Evolutionary conservation across 2,113 vertebrate genomes (phyloP).

Genomic region (Entosphenus tridentatus): DNA sequence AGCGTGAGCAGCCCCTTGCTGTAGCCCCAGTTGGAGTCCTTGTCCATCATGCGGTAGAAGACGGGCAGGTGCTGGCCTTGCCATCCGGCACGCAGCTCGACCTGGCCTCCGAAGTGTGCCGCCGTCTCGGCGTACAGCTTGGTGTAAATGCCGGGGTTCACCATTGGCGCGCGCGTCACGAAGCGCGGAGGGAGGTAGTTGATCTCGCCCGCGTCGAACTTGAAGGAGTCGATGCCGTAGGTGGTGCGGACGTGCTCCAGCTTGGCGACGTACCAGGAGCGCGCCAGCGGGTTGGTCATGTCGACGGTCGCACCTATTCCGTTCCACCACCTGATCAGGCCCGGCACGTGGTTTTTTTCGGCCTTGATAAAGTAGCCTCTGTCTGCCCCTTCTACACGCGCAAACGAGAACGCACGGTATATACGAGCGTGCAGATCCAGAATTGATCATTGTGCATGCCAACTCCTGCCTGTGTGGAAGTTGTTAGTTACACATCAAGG

Average conservation of each 20-base stretch:
- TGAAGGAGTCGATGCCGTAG: conserved; percentile 45
- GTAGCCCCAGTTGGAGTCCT: conserved; percentile 73
- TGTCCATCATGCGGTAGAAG: conserved; percentile 67
- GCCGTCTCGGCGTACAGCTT: conserved; percentile 70
- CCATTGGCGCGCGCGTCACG: conserved; percentile 41
- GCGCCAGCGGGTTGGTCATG: conserved; percentile 56
- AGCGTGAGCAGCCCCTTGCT: conserved; percentile 71
- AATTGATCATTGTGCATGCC: too few relatives aligned
- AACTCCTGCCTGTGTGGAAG: too few relatives aligned
- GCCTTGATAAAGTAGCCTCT: conserved; percentile 44
- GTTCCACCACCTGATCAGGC: conserved; percentile 72
- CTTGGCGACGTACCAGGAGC: conserved; percentile 55
- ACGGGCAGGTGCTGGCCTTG: conserved; percentile 77
- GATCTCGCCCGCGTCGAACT: conserved; percentile 72
- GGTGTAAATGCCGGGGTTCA: conserved; percentile 63
- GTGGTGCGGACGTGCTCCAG: conserved; percentile 30
- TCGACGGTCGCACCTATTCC: conserved; percentile 65
- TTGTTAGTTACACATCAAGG: too few relatives aligned
- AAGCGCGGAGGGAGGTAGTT: conserved; percentile 56
- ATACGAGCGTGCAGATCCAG: too few relatives aligned
- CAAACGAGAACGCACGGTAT: conserved; percentile 11
- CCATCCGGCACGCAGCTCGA: conserved; percentile 63
- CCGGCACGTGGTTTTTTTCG: conserved; percentile 32
- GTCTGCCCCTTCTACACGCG: conserved; percentile 44
- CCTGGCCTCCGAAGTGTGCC: conserved; percentile 49